Evolutionary conservation across 2,888 invertebrate genomes (phyloP).

Genomic region (Agelastica alni): DNA sequence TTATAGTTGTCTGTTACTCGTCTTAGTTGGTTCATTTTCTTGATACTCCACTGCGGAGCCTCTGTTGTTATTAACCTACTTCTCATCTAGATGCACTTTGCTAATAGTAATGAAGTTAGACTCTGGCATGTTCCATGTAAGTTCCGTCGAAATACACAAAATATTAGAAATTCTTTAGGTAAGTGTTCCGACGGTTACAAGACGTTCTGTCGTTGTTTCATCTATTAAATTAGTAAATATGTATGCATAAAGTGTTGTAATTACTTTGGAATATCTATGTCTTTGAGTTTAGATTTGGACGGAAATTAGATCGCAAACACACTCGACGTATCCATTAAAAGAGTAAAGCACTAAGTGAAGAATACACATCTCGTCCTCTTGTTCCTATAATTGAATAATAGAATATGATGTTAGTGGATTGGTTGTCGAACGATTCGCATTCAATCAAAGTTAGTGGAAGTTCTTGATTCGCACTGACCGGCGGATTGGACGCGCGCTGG

Average conservation of each 20-base stretch:
- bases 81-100: constrained; percentile 29
- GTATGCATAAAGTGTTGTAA: too few relatives aligned
- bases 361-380: not conserved
- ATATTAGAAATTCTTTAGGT: constrained; percentile 12
- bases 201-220: too few relatives aligned
- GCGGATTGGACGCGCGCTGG: constrained; percentile 47
- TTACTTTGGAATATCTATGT: too few relatives aligned
- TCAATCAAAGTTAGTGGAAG: constrained; percentile 51
- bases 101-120: constrained; percentile 31
- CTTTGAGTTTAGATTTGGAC: too few relatives aligned
- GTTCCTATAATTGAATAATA: constrained; percentile 41
- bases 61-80: constrained; percentile 32
- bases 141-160: constrained; percentile 10
- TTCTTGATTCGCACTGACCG: constrained; percentile 49
- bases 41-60: constrained; percentile 11
- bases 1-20: too few relatives aligned
- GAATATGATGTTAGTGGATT: constrained; percentile 47
- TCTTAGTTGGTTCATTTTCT: too few relatives aligned
- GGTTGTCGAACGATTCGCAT: constrained; percentile 47
- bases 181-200: constrained; percentile 3
- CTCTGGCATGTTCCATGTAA: constrained; percentile 21
- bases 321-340: constrained; percentile 4
- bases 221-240: too few relatives aligned
- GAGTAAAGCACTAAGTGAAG: constrained; percentile 1
- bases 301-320: not conserved